Evolutionary conservation across 2,797 vertebrate species (phyloP), one percentile per base, ranked within the genome.

Genomic region (Lagorchestes hirsutus): DNA sequence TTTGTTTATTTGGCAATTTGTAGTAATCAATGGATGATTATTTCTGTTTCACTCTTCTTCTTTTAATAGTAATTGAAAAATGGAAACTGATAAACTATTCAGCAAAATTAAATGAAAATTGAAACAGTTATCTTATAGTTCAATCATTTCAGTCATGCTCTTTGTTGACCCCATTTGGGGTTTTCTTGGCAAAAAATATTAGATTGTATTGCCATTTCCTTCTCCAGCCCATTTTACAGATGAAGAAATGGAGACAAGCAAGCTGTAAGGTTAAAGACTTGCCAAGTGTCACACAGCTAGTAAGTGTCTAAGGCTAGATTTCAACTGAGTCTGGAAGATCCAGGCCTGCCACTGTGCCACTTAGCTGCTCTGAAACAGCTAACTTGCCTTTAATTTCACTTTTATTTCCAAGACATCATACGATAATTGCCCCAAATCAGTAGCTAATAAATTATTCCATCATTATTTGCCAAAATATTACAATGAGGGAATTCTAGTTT

Each of bases 301-400:
- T 67, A n/a, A 58, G 6, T 29, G 57, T 18, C 34, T 67, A 34
- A 62, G 31, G 29, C 34, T 5, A n/a, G 14, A 74, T 40, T n/a
- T n/a, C 34, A 74, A n/a, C 4, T 67, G 13, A n/a, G 14, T 67
- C 34, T n/a, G 62, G 13, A 16, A 67, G 29, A 62, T 67, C 34
- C 34, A 74, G 34, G 14, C 4, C 14, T 22, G 6, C 62, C 62
- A 74, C 31, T 62, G 31, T 13, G 5, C 34, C 5, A 74, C 34
- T 5, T 74, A 18, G 62, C 34, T n/a, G 5, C 14, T 40, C 62
- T 40, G 13, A 34, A 67, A 67, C 13, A 67, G 4, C 5, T 67
- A 34, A 0, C 0, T 97, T 97, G 54, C 91, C 58, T 95, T 94
- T 90, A 67, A 55, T 92, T 97, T 96, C 96, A 96, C 92, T 96